phyloP scores from a whole-genome alignment of 2,888 invertebrate genomes.

The Portevinia maculata region DNA sequence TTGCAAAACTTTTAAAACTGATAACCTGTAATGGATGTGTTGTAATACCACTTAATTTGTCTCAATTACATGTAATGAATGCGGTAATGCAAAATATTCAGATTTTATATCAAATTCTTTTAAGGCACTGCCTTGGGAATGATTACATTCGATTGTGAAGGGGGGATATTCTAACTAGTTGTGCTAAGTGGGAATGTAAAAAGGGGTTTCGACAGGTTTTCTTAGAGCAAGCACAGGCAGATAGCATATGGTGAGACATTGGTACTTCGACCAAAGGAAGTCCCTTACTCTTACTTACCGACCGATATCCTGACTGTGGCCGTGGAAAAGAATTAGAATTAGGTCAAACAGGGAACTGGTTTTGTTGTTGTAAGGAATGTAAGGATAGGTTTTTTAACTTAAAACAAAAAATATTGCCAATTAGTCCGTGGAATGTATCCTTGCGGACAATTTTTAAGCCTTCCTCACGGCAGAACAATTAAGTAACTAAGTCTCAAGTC shows the following conservation, averaged over 20 bases:
- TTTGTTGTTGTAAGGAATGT: slow-evolving; percentile 17
- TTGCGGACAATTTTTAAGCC: not conserved
- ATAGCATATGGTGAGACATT: slow-evolving; percentile 51
- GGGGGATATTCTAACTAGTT: slow-evolving; percentile 25
- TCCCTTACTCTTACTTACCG: slow-evolving; percentile 72
- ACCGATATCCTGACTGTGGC: slow-evolving; percentile 71
- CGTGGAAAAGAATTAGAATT: slow-evolving; percentile 64
- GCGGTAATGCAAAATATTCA: not conserved
- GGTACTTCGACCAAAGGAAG: slow-evolving; percentile 21
- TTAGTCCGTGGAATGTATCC: slow-evolving; percentile 7
- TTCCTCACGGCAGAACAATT: not conserved
- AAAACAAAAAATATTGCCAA: slow-evolving; percentile 41
- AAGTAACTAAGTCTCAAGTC: not conserved
- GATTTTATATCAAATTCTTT: not conserved
- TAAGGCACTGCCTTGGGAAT: slow-evolving; percentile 14
- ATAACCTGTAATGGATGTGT: not conserved
- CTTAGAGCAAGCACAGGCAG: slow-evolving; percentile 60
- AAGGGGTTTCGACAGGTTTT: slow-evolving; percentile 10
- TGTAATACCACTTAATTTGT: too few relatives aligned
- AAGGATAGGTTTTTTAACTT: slow-evolving; percentile 7
- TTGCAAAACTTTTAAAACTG: not conserved
- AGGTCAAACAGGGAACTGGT: slow-evolving; percentile 56
- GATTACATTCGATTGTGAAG: too few relatives aligned
- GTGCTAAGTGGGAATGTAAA: slow-evolving; percentile 29
- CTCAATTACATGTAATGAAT: slow-evolving; percentile 1